Conservation (phyloP, 2,888 invertebrate genomes). For the Coelopa pilipes region DNA sequence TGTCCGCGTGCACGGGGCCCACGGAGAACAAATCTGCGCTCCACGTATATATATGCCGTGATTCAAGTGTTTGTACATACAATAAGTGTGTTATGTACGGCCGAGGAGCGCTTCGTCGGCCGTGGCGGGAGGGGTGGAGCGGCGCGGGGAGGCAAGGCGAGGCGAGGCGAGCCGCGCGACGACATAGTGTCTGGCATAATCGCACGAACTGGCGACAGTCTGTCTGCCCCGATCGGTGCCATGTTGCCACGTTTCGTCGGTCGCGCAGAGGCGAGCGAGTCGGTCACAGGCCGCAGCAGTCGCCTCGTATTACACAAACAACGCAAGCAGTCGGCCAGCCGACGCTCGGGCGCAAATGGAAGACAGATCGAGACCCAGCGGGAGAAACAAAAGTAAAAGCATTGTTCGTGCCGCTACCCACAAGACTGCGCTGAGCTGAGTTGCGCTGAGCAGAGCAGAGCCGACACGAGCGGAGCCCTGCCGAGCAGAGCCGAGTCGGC, state of each 20-base stretch:
- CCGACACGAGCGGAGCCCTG: too few species aligned
- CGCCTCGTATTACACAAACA: neutral
- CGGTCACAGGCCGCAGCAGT: neutral
- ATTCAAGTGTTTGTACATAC: neutral
- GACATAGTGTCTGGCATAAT: slow-evolving; percentile 81
- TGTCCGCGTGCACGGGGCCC: too few species aligned
- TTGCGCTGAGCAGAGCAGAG: too few species aligned
- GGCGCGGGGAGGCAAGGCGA: slow-evolving; percentile 39
- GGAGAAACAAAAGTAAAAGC: too few species aligned
- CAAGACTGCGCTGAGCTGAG: too few species aligned
- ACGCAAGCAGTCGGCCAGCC: neutral
- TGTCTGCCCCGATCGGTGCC: slow-evolving; percentile 86
- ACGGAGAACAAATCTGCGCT: neutral
- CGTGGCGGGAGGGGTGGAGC: neutral
- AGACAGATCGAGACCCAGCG: too few species aligned
- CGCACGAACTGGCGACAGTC: slow-evolving; percentile 90
- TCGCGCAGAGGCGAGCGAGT: neutral
- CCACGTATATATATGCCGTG: too few species aligned
- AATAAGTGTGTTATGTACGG: neutral
- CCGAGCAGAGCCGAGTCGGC: too few species aligned
- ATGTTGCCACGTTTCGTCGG: slow-evolving; percentile 72
- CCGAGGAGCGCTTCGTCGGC: neutral
- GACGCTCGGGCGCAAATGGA: too few species aligned
- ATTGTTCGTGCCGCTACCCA: too few species aligned
- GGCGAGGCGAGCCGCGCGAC: slow-evolving; percentile 57